These are phyloP conservation scores for Aleadryas rufinucha DNA, from an alignment of 2,113 vertebrate genomes.

Conservation along the genomic window DNA sequence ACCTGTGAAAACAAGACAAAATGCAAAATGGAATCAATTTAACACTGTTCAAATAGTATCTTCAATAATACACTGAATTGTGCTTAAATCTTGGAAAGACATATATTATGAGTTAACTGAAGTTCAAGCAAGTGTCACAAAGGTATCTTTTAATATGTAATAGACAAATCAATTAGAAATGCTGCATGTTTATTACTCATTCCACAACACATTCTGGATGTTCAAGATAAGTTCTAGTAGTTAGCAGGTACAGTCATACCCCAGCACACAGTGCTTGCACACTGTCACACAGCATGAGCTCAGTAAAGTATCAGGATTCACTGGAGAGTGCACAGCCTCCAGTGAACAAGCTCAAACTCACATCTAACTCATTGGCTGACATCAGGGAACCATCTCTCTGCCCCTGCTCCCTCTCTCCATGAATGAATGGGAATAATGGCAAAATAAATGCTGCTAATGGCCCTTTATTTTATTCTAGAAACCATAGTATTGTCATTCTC, in stretches of 20 bases:
- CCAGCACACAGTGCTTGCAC: neutral
- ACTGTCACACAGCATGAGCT: neutral
- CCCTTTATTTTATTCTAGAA: neutral
- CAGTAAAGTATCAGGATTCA: neutral
- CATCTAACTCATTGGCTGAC: neutral
- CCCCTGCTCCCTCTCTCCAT: neutral
- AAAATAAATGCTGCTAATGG: neutral
- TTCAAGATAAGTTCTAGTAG: neutral
- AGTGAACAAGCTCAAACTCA: neutral
- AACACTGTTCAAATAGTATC: constrained; percentile 13
- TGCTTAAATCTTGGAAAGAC: constrained; percentile 31
- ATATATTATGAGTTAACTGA: constrained; percentile 42
- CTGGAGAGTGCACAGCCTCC: neutral
- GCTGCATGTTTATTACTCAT: neutral
- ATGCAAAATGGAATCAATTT: neutral
- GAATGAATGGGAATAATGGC: neutral
- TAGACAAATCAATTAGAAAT: neutral
- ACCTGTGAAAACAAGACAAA: constrained; percentile 32
- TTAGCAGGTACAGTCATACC: neutral
- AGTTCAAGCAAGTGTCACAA: constrained; percentile 33
- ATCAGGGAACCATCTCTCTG: neutral
- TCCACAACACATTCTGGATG: neutral
- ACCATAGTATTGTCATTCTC: neutral
- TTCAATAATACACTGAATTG: neutral
- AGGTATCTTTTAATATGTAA: constrained; percentile 43